Evolutionary conservation across 1,140 invertebrate species (phyloP).

Genomic region (Cardiocondyla obscurior): DNA sequence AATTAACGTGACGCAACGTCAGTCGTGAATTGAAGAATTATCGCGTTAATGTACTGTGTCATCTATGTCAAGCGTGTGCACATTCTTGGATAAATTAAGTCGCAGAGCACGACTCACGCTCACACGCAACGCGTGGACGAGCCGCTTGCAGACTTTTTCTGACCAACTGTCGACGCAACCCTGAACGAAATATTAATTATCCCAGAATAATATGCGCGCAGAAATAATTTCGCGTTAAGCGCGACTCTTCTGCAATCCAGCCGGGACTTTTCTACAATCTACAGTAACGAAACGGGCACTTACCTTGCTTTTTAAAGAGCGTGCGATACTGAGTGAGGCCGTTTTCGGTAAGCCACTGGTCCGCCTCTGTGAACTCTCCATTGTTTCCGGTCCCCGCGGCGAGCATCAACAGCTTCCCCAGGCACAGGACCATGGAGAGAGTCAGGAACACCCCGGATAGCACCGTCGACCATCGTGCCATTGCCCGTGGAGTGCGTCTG

Average conservation of each 20-base stretch:
- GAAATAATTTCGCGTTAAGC: neutral
- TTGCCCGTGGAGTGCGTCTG: constrained; percentile 78
- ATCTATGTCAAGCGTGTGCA: neutral
- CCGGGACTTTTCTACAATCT: too few species aligned
- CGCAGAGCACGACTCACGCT: neutral
- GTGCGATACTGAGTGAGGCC: constrained; percentile 87
- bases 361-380: constrained; percentile 86
- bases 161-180: neutral
- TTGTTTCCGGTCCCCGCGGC: constrained; percentile 79
- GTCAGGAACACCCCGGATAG: constrained; percentile 82
- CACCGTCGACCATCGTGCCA: constrained; percentile 83
- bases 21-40: neutral
- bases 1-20: neutral
- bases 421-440: constrained; percentile 81
- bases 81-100: neutral
- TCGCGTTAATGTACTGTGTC: neutral
- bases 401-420: constrained; percentile 82
- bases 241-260: too few species aligned
- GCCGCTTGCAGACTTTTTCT: neutral
- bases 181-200: neutral
- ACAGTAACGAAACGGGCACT: neutral
- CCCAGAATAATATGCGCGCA: neutral
- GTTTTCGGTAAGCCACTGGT: constrained; percentile 89
- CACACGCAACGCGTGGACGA: neutral
- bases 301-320: constrained; percentile 89